Evolutionary conservation across 2,797 vertebrate species (phyloP).

Genomic region (Cirrhinus molitorella): DNA sequence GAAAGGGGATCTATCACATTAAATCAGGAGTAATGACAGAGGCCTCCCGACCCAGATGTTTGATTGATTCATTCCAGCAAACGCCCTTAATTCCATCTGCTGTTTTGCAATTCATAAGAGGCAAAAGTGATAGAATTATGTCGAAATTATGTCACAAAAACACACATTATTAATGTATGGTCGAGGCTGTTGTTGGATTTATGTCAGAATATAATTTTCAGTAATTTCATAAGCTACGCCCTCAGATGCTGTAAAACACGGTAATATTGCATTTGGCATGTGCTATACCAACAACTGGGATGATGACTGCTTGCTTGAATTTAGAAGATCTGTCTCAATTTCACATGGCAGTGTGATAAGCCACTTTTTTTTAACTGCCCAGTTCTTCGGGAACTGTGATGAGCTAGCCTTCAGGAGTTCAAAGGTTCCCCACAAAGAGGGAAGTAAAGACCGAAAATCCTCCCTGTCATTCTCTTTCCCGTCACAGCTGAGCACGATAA

Average conservation of each 20-base stretch:
- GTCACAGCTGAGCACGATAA: constrained; percentile 77
- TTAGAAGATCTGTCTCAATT: constrained; percentile 69
- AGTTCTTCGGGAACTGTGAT: constrained; percentile 69
- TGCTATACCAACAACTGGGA: constrained; percentile 29
- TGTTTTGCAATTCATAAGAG: constrained; percentile 55
- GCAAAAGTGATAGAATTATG: constrained; percentile 49
- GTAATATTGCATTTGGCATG: constrained; percentile 52
- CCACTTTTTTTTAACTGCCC: constrained; percentile 72
- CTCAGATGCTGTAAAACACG: constrained; percentile 37
- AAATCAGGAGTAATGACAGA: constrained; percentile 81
- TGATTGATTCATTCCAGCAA: constrained; percentile 74
- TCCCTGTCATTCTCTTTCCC: constrained; percentile 69
- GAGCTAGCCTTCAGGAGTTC: constrained; percentile 66
- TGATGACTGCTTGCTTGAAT: constrained; percentile 39
- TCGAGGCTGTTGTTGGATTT: constrained; percentile 45
- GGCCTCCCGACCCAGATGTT: constrained; percentile 76
- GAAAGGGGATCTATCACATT: constrained; percentile 84
- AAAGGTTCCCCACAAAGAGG: constrained; percentile 65
- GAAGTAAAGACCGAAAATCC: constrained; percentile 69
- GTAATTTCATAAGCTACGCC: constrained; percentile 36
- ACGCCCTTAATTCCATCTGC: constrained; percentile 63
- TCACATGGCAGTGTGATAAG: constrained; percentile 72
- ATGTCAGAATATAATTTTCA: constrained; percentile 39
- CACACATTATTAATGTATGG: constrained; percentile 26
- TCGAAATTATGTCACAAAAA: constrained; percentile 49